Percentiles rank a stretch among this genome's conserved stretches.
phyloP scores from a whole-genome alignment of 1,140 invertebrate genomes.

The Zophobas atratus region DNA sequence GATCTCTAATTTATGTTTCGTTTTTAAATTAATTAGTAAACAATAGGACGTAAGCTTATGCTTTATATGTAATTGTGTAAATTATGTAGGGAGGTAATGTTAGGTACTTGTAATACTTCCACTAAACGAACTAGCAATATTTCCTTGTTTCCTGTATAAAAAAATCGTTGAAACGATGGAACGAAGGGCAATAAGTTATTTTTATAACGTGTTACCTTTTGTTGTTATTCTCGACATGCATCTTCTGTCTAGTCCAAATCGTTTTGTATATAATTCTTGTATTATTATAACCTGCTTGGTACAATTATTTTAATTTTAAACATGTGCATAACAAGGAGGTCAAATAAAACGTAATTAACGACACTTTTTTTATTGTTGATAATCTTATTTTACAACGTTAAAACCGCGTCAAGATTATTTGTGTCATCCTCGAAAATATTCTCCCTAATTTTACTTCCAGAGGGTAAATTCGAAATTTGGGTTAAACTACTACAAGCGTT shows the following conservation, averaged over 20 bases:
- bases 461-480: no score
- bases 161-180: constrained; percentile 1
- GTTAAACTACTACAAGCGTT: no score
- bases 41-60: constrained; percentile 46
- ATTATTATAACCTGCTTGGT: constrained; percentile 41
- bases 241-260: constrained; percentile 43
- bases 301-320: constrained; percentile 37
- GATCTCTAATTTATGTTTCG: constrained; percentile 55
- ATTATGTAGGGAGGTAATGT: constrained; percentile 37
- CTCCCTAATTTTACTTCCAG: neutral
- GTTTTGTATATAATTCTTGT: constrained; percentile 44
- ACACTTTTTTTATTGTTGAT: neutral
- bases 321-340: constrained; percentile 24
- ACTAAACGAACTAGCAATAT: constrained; percentile 44
- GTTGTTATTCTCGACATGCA: constrained; percentile 18
- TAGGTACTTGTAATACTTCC: constrained; percentile 53
- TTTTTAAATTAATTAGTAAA: constrained; percentile 47
- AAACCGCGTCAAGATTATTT: neutral
- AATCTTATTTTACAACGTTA: constrained; percentile 1
- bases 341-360: constrained; percentile 25
- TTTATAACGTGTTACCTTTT: constrained; percentile 27
- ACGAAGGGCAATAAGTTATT: constrained; percentile 35
- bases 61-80: constrained; percentile 50
- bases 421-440: neutral
- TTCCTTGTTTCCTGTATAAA: constrained; percentile 5